Evolutionary conservation across 2,797 vertebrate species (phyloP).

Genomic region (Acestrorhynchus altus): DNA sequence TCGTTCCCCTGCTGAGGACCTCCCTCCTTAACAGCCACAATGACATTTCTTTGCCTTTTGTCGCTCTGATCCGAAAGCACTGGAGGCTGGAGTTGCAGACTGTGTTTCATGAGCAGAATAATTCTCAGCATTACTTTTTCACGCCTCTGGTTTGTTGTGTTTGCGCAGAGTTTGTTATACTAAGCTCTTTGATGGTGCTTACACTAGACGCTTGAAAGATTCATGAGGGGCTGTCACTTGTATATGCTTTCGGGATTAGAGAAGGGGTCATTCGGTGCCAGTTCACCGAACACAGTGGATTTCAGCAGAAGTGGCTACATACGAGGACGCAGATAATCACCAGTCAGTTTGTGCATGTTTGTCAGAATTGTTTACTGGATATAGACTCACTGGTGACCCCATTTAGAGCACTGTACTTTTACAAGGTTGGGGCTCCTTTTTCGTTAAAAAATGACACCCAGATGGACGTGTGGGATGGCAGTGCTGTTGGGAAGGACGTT

Average conservation of each 20-base stretch:
- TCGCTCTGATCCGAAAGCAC: constrained; percentile 24
- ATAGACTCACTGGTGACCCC: too few species aligned
- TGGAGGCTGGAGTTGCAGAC: constrained; percentile 6
- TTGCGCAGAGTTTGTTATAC: constrained; percentile 15
- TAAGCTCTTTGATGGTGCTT: constrained; percentile 8
- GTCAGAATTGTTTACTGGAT: too few species aligned
- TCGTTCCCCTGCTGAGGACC: constrained; percentile 15
- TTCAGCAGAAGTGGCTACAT: background rate
- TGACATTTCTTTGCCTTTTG: constrained; percentile 41
- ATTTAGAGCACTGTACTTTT: too few species aligned
- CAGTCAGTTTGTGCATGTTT: background rate
- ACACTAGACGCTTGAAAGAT: background rate
- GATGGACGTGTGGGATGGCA: too few species aligned
- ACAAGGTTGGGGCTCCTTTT: too few species aligned
- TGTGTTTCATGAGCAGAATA: constrained; percentile 30
- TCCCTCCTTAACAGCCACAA: constrained; percentile 17
- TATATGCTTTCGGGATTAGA: background rate
- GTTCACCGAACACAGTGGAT: background rate
- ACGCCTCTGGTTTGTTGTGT: constrained; percentile 11
- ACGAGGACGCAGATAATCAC: background rate
- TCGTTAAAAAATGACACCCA: too few species aligned
- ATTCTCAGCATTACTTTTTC: constrained; percentile 35
- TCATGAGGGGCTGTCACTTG: background rate
- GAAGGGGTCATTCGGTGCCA: constrained; percentile 1
- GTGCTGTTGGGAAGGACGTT: too few species aligned